Base-by-base conservation (phyloP, 2,113 vertebrate species). In the Pogona vitticeps region DNA sequence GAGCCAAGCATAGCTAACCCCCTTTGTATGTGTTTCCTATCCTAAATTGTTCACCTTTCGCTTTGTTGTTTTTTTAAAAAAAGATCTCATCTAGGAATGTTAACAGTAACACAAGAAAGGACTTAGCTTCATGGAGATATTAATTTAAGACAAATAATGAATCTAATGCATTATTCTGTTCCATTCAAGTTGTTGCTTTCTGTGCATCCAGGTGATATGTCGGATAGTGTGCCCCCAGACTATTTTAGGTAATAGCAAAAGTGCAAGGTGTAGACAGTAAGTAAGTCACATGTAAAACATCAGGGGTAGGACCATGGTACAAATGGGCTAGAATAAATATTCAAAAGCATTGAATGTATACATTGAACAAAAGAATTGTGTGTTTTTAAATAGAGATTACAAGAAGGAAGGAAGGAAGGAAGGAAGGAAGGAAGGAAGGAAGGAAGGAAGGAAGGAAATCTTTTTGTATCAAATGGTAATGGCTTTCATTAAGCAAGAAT, bases 131-230 rank as follows among this genome's bases (percentile, higher is more conserved):
- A 28, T 21, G 61, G 9, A 65, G 58, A 80, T 36, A 65, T 75
- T 63, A 6, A 68, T 88, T 86, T 86, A 76, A 73, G 63, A 89
- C 46, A 12, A 36, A 2, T 79, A 79, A 68, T 1, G 87, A 67
- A 13, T 23, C 2, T 52, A 6, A 1, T 17, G 2, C 80, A 85
- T 73, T 67, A 52, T 80, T 63, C 0, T 18, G 23, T 58, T 93
- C 72, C 68, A 3, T 87, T 88, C 85, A 76, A 86, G 82, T 65
- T 5, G 2, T 0, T 78, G 1, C 3, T 92, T 85, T 90, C 46
- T 6, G 59, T 86, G 20, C 15, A 59, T 91, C 46, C 8, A 71
- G 61, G 7, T 26, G 70, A 76, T 20, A 76, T n/a, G 52, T 81
- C 52, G 42, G 23, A 40, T 59, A 79, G 46, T 71, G 46, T 71